Evolutionary conservation across 2,888 invertebrate species (phyloP).

Genomic region (Chorisops tibialis): DNA sequence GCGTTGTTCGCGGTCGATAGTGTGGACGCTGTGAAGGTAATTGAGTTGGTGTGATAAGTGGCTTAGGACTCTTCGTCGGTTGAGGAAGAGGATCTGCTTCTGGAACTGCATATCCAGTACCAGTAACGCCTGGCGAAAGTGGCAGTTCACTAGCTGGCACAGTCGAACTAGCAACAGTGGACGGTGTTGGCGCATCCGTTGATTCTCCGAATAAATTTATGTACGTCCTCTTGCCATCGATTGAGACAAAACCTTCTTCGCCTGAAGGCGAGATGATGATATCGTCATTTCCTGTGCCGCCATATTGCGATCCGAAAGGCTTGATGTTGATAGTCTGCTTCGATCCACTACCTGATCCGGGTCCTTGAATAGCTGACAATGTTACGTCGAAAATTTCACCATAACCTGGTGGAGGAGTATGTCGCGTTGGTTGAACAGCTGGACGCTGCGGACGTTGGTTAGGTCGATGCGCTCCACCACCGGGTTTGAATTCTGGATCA

Average conservation of each 20-base stretch:
- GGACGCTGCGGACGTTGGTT: conserved; percentile 43
- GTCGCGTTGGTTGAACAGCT: conserved; percentile 51
- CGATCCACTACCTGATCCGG: conserved; percentile 59
- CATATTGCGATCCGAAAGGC: conserved; percentile 42
- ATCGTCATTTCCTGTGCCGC: conserved; percentile 54
- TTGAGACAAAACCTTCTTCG: conserved; percentile 83
- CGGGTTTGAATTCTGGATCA: conserved; percentile 76
- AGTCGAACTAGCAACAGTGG: conserved; percentile 37
- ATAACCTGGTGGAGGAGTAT: conserved; percentile 55
- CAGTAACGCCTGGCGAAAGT: conserved; percentile 51
- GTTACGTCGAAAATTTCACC: conserved; percentile 87
- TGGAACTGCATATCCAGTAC: conserved; percentile 65
- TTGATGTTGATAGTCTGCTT: conserved; percentile 52
- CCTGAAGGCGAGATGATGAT: conserved; percentile 78
- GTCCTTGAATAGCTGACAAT: conserved; percentile 82
- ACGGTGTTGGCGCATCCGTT: conserved; percentile 48
- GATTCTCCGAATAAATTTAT: conserved; percentile 75
- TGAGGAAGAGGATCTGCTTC: conserved; percentile 60
- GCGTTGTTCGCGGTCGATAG: conserved; percentile 53
- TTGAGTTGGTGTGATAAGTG: conserved; percentile 56
- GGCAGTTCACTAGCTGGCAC: conserved; percentile 36
- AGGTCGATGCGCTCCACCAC: conserved; percentile 50
- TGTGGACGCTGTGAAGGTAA: conserved; percentile 61
- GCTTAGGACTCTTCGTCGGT: conserved; percentile 60
- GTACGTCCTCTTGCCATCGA: conserved; percentile 86